Percentiles rank a stretch among this genome's conserved stretches.
phyloP scores from a whole-genome alignment of 2,888 invertebrate species.

The Aphelenchoides bicaudatus region DNA sequence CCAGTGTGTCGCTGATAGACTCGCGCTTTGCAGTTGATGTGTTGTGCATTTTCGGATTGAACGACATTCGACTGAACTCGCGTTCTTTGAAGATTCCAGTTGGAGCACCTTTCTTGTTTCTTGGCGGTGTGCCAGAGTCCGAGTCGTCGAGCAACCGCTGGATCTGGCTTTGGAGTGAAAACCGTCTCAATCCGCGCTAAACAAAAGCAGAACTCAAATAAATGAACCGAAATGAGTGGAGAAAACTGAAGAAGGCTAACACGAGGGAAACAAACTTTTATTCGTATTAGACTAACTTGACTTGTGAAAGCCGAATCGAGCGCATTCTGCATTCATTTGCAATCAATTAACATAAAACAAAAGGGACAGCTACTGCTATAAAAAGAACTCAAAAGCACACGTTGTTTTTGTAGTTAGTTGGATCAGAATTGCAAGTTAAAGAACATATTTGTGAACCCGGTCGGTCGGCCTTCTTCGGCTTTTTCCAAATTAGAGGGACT shows the following conservation, averaged over 20 bases:
- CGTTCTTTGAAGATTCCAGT: constrained; percentile 43
- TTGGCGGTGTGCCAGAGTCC: constrained; percentile 20
- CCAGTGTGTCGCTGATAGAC: constrained; percentile 8
- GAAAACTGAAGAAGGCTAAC: neutral
- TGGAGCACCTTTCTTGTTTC: constrained; percentile 8
- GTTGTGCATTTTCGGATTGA: constrained; percentile 44
- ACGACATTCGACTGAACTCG: constrained; percentile 55
- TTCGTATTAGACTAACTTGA: neutral
- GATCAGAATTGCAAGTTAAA: too few species aligned
- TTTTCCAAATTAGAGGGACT: neutral
- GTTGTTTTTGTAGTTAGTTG: too few species aligned
- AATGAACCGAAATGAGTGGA: neutral
- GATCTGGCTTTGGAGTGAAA: constrained; percentile 30
- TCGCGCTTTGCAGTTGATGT: constrained; percentile 12
- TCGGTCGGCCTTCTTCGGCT: too few species aligned
- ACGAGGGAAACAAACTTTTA: neutral
- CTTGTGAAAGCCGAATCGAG: neutral
- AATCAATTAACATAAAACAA: neutral
- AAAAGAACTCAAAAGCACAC: neutral
- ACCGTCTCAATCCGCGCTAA: constrained; percentile 25
- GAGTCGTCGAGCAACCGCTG: constrained; percentile 22
- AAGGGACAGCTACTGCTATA: neutral
- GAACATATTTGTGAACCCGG: too few species aligned
- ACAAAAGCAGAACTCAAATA: constrained; percentile 17
- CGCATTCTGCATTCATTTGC: neutral